Evolutionary conservation across 2,113 vertebrate genomes (phyloP).

Genomic region (Sisor rabdophorus): DNA sequence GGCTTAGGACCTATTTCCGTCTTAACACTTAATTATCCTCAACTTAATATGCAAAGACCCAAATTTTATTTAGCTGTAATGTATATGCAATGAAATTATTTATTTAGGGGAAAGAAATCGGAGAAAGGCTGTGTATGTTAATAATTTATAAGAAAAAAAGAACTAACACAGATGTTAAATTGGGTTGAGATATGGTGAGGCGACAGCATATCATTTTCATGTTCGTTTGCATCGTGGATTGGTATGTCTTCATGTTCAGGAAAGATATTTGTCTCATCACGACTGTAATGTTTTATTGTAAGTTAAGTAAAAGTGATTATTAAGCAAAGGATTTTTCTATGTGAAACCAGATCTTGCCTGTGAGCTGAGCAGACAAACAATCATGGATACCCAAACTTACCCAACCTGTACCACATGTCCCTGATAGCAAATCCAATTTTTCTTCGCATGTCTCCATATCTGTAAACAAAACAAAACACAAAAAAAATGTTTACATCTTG

Average conservation of each 20-base stretch:
- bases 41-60: too few species aligned
- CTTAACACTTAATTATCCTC: too few species aligned
- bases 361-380: neutral
- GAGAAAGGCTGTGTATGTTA: neutral
- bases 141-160: neutral
- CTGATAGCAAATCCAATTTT: constrained; percentile 93
- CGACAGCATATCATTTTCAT: neutral
- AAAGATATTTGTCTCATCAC: neutral
- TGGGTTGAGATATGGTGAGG: neutral
- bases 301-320: neutral
- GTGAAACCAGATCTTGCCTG: neutral
- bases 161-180: neutral
- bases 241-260: neutral
- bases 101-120: too few species aligned
- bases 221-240: neutral
- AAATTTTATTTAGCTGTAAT: too few species aligned
- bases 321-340: neutral
- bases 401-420: constrained; percentile 97
- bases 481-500: neutral
- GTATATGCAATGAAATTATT: too few species aligned
- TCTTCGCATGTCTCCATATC: constrained; percentile 91
- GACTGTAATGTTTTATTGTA: neutral
- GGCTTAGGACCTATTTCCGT: too few species aligned
- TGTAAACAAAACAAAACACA: constrained; percentile 36
- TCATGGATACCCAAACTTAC: constrained; percentile 64